Evolutionary conservation across 2,888 invertebrate genomes (phyloP).

Genomic region (Stenolophus ochropezus): DNA sequence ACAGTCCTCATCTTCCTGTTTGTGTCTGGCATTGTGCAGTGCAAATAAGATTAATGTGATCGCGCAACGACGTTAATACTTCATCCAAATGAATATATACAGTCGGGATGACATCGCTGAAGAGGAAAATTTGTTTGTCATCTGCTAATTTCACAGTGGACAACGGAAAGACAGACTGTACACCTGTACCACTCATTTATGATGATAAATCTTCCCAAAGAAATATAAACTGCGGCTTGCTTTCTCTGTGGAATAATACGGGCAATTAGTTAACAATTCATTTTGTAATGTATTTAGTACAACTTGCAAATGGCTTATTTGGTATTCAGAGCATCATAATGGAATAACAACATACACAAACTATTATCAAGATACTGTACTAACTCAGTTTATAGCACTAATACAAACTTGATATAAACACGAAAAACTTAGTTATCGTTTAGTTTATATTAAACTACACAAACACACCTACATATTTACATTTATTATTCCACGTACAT

Average conservation of each 20-base stretch:
- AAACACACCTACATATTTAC: too few relatives aligned
- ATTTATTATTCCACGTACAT: too few relatives aligned
- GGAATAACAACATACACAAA: not conserved
- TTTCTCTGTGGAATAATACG: not conserved
- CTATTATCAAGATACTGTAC: too few relatives aligned
- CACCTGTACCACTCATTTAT: slow-evolving; percentile 22
- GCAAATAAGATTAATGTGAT: slow-evolving; percentile 54
- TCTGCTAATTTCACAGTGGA: slow-evolving; percentile 60
- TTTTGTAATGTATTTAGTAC: not conserved
- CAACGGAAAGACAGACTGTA: slow-evolving; percentile 16
- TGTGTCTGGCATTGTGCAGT: slow-evolving; percentile 20
- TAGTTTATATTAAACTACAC: too few relatives aligned
- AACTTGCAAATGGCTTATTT: not conserved
- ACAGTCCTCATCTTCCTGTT: slow-evolving; percentile 22
- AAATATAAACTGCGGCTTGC: not conserved
- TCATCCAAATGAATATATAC: slow-evolving; percentile 53
- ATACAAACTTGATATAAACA: too few relatives aligned
- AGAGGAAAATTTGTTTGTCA: slow-evolving; percentile 65
- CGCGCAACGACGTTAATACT: slow-evolving; percentile 49
- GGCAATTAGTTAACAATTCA: not conserved
- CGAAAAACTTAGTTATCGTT: too few relatives aligned
- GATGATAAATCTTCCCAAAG: not conserved
- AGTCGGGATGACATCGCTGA: slow-evolving; percentile 61
- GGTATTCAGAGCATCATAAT: not conserved
- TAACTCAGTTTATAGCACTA: too few relatives aligned